Evolutionary conservation across 2,888 invertebrate species (phyloP), one percentile per base, ranked within the genome.

Genomic region (Scelioninae gen. 2): DNA sequence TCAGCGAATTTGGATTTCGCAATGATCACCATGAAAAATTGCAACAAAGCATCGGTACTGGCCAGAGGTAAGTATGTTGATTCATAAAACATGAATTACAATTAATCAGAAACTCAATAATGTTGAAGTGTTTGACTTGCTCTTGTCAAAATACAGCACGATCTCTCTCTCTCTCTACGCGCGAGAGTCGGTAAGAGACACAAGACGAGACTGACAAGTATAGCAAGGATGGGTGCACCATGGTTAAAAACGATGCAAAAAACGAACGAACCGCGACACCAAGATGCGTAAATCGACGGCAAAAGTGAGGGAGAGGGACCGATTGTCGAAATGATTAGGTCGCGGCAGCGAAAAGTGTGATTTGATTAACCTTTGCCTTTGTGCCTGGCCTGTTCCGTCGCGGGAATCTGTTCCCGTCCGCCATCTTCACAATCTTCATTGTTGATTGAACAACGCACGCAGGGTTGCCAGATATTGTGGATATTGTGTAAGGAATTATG

Each of bases 361-460:
- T 74, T 69, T 71, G 78, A 81, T 81, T 83, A 87, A 95, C 96
- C 90, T 94, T 93, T 80, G 94, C 92, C 89, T 94, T 95, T 39
- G 95, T 95, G 83, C 96, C 96, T 79, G 96, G 96, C 83, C 95
- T 91, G 89, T 96, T 96, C 88, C 96, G 92, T 88, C 96, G 90
- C 82, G 94, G 88, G 88, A 94, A 91, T 86, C 92, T 91, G 81
- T 92, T 90, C 81, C 92, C 91, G 87, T 95, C 95, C 85, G 94
- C 93, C 95, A 95, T 95, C 90, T 91, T 92, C 92, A 92, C 92
- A 19, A 61, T 33, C 50, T 46, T 63, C 64, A 64, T 45, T 72
- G 52, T 69, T 57, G 50, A 50, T 67, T 43, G 41, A 57, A 2
- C 48, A n/a, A 31, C 43, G 5, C 60, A 22, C 25, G 6, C 3